Conservation (phyloP, 2,888 invertebrate genomes). For the Hydraecia micacea region DNA sequence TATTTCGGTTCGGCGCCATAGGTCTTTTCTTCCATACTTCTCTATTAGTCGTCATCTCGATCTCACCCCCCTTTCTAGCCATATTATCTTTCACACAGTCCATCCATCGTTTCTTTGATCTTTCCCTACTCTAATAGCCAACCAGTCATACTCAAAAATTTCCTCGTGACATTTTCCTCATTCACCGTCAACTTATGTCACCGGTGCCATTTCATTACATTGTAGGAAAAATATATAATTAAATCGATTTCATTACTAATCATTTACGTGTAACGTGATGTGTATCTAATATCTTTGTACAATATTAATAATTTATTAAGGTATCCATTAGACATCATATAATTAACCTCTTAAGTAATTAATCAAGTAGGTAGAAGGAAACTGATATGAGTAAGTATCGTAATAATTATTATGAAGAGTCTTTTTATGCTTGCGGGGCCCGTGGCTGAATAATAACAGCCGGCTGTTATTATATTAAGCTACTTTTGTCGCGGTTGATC, state of each 20-base stretch:
- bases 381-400: neutral
- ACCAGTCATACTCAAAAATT: neutral
- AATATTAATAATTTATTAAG: slow-evolving; percentile 27
- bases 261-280: slow-evolving; percentile 4
- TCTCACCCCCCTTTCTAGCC: too few relatives aligned
- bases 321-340: slow-evolving; percentile 7
- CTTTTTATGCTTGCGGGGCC: neutral
- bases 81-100: neutral
- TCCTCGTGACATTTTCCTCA: neutral
- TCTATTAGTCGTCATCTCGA: too few relatives aligned
- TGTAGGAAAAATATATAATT: neutral
- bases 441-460: too few relatives aligned
- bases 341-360: slow-evolving; percentile 11
- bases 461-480: too few relatives aligned
- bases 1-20: too few relatives aligned
- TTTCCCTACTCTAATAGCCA: neutral
- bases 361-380: neutral
- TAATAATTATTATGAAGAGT: neutral
- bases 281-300: slow-evolving; percentile 10
- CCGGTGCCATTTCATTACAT: neutral
- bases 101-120: neutral
- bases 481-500: too few relatives aligned
- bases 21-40: too few relatives aligned
- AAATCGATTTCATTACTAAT: neutral
- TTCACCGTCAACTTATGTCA: neutral